Base-by-base conservation (phyloP, 2,113 vertebrate species). In the Sander lucioperca region DNA sequence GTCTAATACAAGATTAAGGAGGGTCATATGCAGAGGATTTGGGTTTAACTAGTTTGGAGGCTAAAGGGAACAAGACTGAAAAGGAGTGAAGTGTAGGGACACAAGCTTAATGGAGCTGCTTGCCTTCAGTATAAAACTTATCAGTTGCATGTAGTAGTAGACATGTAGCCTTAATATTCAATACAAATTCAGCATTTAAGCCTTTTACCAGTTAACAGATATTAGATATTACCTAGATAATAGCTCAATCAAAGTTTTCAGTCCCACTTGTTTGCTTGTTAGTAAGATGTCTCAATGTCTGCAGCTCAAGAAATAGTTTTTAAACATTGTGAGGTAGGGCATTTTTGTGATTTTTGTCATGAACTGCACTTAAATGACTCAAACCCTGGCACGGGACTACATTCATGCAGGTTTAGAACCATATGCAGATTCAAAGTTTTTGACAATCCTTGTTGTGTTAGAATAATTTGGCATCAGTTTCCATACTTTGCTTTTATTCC, bases 11-110 rank as follows among this genome's bases (percentile, higher is more conserved):
- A 94, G 95, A 95, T 96, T 96, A 96, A 94, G 93, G 94, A 95
- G 94, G 96, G 96, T 96, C 96, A 96, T 95, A 96, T 88, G 94
- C 93, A 95, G 91, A 94, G 95, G 94, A 96, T 96, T 97, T 96
- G 91, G 94, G 88, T 92, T 93, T 93, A 92, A 95, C 94, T 92
- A 92, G 94, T 95, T 94, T 83, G 81, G 63, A 75, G 74, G 63
- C 56, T 64, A 27, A 71, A 50, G 65, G 47, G 83, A 86, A 67
- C 62, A 80, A 79, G 54, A 81, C 11, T 64, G 30, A 74, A 91
- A 72, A 67, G 45, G 23, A 21, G 9, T 47, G 19, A 87, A 80
- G 61, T 56, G 74, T 54, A 77, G 27, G n/a, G 30, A 65, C 33
- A 62, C 36, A 72, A 43, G 68, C 36, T 53, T 74, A 59, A 67